phyloP scores from a whole-genome alignment of 1,140 invertebrate species.

The Ptiloglossa arizonensis region DNA sequence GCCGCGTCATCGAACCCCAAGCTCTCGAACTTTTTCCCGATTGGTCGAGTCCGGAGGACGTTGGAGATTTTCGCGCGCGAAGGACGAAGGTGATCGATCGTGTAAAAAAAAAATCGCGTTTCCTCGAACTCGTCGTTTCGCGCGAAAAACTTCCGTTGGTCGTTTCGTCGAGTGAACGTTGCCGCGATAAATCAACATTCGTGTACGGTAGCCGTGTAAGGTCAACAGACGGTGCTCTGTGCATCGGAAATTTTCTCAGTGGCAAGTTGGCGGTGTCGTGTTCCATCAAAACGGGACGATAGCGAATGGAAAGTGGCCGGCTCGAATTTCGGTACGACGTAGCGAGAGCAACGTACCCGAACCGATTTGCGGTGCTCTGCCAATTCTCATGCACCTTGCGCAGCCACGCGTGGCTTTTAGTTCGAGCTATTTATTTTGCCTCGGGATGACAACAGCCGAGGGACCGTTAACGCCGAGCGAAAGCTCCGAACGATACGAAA shows the following conservation, averaged over 20 bases:
- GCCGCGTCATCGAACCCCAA: no score
- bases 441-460: neutral
- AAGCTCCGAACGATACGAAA: constrained; percentile 6
- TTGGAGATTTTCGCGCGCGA: neutral
- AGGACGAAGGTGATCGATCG: neutral
- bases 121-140: neutral
- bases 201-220: neutral
- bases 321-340: constrained; percentile 21
- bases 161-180: neutral
- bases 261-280: neutral
- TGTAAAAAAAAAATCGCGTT: neutral
- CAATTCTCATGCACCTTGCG: constrained; percentile 22
- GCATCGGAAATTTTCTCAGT: constrained; percentile 9
- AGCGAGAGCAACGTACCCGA: constrained; percentile 16
- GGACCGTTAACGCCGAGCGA: constrained; percentile 3
- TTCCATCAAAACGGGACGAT: constrained; percentile 23
- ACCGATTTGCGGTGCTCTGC: constrained; percentile 23
- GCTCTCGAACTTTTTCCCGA: no score
- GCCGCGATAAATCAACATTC: constrained; percentile 9
- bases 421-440: constrained; percentile 31
- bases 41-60: no score
- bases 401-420: neutral
- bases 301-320: constrained; percentile 3
- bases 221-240: constrained; percentile 24
- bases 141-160: neutral